Base-by-base conservation (phyloP, 2,797 vertebrate genomes). In the Amazona ochrocephala region DNA sequence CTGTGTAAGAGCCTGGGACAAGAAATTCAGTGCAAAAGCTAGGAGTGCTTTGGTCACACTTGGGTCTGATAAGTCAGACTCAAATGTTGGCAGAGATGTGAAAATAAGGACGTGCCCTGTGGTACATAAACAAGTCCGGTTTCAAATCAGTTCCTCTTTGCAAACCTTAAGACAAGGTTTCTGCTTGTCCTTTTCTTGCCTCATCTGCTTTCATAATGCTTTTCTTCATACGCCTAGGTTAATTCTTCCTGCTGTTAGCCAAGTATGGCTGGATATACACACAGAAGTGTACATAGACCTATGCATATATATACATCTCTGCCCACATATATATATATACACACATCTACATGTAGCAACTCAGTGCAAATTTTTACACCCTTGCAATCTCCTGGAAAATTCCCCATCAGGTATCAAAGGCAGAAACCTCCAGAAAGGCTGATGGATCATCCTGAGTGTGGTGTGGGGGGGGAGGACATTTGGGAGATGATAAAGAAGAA, bases 401-500 rank as follows among this genome's bases (percentile, higher is more conserved):
- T 90, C 34, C 67, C 74, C 88, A 80, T 65, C 48, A 82, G 78
- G 61, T 65, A 77, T 74, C 71, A 91, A 90, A 44, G 51, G 74
- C 65, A 89, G 90, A 93, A 82, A 79, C 73, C 77, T 94, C 89
- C 74, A 64, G 87, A 72, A 94, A 83, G 90, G 61, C 78, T 75
- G 71, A 90, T 96, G 93, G 87, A 93, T 95, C 93, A 82, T 84
- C 71, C 45, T 41, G 93, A 93, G 88, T 82, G 53, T 82, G 94
- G 86, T 95, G 93, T 84, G 94, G 77, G 48, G 91, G 71, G 91
- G 60, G 37, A 94, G 91, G 93, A 68, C 87, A 91, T 97, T 94
- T 87, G 89, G 50, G 67, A 94, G 77, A 94, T 75, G 89, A 82
- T 82, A 94, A 91, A 96, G 96, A 97, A 70, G 71, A n/a, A 79